A percentile compares a stretch with the other conserved stretches of the same genome.
Conservation (phyloP, 2,797 vertebrate genomes). For the Semaprochilodus insignis region DNA sequence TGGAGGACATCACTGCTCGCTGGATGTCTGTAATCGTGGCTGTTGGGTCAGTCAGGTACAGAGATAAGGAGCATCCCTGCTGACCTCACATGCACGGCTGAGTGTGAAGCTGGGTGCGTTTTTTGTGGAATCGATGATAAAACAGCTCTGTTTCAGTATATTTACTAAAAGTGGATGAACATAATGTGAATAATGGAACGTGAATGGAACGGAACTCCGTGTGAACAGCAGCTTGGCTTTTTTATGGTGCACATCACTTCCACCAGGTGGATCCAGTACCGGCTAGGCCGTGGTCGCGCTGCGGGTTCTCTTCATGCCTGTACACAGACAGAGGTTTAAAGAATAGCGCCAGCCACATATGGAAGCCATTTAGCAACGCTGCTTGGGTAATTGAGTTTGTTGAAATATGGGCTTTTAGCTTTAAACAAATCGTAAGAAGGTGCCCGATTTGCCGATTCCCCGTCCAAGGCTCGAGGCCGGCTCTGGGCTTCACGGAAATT, state of each 20-base stretch:
- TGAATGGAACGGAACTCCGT: background rate
- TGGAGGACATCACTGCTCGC: no score
- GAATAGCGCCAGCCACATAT: constrained; percentile 49
- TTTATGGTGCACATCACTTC: background rate
- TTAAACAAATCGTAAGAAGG: constrained; percentile 36
- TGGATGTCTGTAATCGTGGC: no score
- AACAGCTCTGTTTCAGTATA: background rate
- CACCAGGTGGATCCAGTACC: constrained; percentile 38
- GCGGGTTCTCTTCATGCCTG: constrained; percentile 34
- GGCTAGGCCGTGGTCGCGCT: constrained; percentile 26
- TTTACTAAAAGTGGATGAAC: no score
- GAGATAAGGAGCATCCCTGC: no score
- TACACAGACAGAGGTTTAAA: constrained; percentile 55
- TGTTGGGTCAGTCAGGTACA: no score
- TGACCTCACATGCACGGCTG: no score
- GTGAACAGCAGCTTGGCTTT: background rate
- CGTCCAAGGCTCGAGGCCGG: constrained; percentile 4
- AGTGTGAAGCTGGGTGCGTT: no score
- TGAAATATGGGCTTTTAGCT: constrained; percentile 48
- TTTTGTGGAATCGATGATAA: no score
- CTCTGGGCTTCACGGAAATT: constrained; percentile 43
- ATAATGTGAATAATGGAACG: background rate
- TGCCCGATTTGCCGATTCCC: constrained; percentile 26
- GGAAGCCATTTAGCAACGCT: constrained; percentile 53
- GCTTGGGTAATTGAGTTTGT: constrained; percentile 42